Base-by-base conservation (phyloP, 2,888 invertebrate species). In the Amphipyra berbera region DNA sequence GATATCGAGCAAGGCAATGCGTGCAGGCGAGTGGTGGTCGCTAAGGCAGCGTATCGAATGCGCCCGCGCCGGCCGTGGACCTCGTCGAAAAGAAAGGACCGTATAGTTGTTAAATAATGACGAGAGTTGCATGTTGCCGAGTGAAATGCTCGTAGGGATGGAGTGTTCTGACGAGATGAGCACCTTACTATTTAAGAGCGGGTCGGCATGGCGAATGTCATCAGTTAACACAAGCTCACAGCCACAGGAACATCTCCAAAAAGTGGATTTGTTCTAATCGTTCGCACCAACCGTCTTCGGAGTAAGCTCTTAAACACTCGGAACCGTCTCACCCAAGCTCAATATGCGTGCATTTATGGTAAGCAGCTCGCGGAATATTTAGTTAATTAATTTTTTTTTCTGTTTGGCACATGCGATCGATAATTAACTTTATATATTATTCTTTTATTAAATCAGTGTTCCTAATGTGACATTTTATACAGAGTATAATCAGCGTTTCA, bases 111-210 rank as follows among this genome's bases (percentile, higher is more conserved):
- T 92, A 90, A 93, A 93, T 93, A 93, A 93, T 92, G 93, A 92
- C 93, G 86, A 92, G 91, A 90, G 93, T 92, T 91, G 93, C 90
- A 89, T 86, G 91, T 85, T 91, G 87, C 91, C 79, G 83, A 92
- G 94, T 94, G 93, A 93, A 94, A 94, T 94, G 94, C 81, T 86
- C 92, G 93, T 91, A 94, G 94, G 94, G 93, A 92, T 94, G 93
- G 92, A 92, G 93, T 90, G 88, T 88, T 91, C 91, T 86, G 90
- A 87, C 91, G 91, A 93, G 94, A 95, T 94, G 94, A 94, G 93
- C 92, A 92, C 87, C 88, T 91, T 88, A 79, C 87, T 95, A 95
- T 95, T 94, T 95, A 95, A 95, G 94, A 92, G 94, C 94, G 91
- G 90, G 90, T 84, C 89, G 88, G 87, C 86, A 84, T 88, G 85